Evolutionary conservation across 1,140 invertebrate species (phyloP).

Genomic region (Dysdera silvatica): DNA sequence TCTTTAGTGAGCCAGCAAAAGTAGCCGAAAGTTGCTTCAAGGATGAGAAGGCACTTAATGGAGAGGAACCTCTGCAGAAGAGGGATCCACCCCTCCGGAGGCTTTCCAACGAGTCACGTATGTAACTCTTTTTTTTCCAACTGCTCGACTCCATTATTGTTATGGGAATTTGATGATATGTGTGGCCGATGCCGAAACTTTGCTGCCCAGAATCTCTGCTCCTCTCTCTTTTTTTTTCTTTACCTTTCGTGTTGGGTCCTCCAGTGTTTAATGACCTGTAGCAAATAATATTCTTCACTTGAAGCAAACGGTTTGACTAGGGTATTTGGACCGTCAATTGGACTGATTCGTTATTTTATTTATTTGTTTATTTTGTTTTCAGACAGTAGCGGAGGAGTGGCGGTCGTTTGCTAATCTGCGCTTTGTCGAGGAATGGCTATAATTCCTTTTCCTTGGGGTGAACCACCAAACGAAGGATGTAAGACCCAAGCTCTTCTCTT

Average conservation of each 20-base stretch:
- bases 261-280: conserved; percentile 21
- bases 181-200: conserved; percentile 1
- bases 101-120: neutral
- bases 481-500: too few species aligned
- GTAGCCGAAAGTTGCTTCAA: conserved; percentile 17
- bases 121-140: conserved; percentile 1
- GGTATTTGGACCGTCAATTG: too few species aligned
- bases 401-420: too few species aligned
- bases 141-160: neutral
- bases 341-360: too few species aligned
- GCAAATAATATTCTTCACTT: conserved; percentile 18
- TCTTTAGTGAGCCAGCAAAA: too few species aligned
- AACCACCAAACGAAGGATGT: too few species aligned
- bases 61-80: conserved; percentile 17
- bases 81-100: neutral
- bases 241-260: conserved; percentile 3
- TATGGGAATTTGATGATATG: conserved; percentile 24
- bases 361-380: too few species aligned
- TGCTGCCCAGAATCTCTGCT: neutral
- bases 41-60: conserved; percentile 24
- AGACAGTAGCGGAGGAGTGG: too few species aligned
- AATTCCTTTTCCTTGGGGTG: too few species aligned
- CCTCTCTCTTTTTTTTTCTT: neutral
- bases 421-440: too few species aligned
- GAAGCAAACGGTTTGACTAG: too few species aligned